Evolutionary conservation across 1,140 invertebrate species (phyloP).

Genomic region (Zaprionus ornatus): DNA sequence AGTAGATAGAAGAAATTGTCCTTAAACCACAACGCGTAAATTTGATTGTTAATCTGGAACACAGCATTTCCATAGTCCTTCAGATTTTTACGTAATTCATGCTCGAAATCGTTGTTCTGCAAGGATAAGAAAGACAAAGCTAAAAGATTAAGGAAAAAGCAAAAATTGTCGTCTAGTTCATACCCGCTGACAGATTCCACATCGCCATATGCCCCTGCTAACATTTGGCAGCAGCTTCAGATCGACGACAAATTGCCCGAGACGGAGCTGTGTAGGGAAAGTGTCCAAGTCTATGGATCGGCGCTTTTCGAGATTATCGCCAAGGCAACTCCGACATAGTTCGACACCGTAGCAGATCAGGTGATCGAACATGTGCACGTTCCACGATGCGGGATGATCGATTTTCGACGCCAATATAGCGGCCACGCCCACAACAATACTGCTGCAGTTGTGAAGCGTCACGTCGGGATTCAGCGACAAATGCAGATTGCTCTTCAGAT

Average conservation of each 20-base stretch:
- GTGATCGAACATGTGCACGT: slow-evolving; percentile 54
- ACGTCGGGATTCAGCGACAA: slow-evolving; percentile 46
- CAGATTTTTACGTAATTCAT: slow-evolving; percentile 36
- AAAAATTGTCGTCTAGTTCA: background rate
- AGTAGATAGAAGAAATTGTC: slow-evolving; percentile 68
- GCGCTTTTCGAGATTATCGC: slow-evolving; percentile 25
- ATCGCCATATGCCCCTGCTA: slow-evolving; percentile 50
- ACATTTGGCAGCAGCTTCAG: slow-evolving; percentile 46
- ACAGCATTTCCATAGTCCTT: slow-evolving; percentile 46
- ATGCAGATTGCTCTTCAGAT: slow-evolving; percentile 58
- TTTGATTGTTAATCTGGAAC: slow-evolving; percentile 71
- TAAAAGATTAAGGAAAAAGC: background rate
- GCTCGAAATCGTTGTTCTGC: slow-evolving; percentile 49
- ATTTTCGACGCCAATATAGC: slow-evolving; percentile 75
- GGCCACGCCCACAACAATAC: slow-evolving; percentile 61
- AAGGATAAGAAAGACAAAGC: too few relatives aligned
- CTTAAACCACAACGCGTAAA: slow-evolving; percentile 73
- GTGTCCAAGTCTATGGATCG: slow-evolving; percentile 47
- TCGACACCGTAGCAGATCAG: slow-evolving; percentile 75
- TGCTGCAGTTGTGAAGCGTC: slow-evolving; percentile 51
- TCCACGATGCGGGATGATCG: slow-evolving; percentile 73
- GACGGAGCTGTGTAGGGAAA: slow-evolving; percentile 63
- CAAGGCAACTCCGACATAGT: slow-evolving; percentile 61
- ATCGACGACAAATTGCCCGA: slow-evolving; percentile 65
- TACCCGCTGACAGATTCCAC: slow-evolving; percentile 25